Percentiles rank a stretch among this genome's conserved stretches.
phyloP scores from a whole-genome alignment of 2,113 vertebrate genomes.

The Synchiropus splendidus region DNA sequence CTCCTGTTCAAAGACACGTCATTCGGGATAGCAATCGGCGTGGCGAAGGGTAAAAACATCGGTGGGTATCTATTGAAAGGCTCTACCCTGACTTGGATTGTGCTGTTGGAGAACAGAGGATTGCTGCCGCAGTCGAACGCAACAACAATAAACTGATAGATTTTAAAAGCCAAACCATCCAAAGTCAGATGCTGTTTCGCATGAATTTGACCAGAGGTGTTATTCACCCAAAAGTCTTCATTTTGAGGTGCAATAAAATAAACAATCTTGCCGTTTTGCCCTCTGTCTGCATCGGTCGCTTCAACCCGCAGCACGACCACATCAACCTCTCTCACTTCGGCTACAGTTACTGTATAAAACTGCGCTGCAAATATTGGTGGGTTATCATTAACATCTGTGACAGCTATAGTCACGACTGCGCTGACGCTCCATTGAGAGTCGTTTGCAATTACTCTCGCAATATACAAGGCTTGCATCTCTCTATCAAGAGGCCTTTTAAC shows the following conservation, averaged over 20 bases:
- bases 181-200: conserved; percentile 51
- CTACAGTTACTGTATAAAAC: conserved; percentile 43
- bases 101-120: conserved; percentile 34
- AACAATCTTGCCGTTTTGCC: conserved; percentile 52
- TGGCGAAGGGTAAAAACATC: conserved; percentile 40
- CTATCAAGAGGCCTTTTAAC: conserved; percentile 52
- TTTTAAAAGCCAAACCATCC: conserved; percentile 24
- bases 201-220: conserved; percentile 53
- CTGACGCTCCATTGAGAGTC: conserved; percentile 67
- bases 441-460: conserved; percentile 61
- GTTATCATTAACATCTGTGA: conserved; percentile 67
- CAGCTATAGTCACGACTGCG: conserved; percentile 57
- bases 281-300: conserved; percentile 56
- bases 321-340: conserved; percentile 23
- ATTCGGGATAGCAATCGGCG: conserved; percentile 50
- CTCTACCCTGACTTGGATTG: conserved; percentile 49
- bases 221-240: conserved; percentile 61
- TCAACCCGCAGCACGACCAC: conserved; percentile 50
- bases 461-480: conserved; percentile 53
- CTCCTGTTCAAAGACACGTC: conserved; percentile 46
- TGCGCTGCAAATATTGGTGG: conserved; percentile 53
- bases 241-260: conserved; percentile 55
- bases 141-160: conserved; percentile 44
- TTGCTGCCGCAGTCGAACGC: conserved; percentile 56
- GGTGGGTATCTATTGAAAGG: conserved; percentile 58